Percentiles rank a stretch among this genome's conserved stretches.
phyloP scores from a whole-genome alignment of 2,888 invertebrate species.

The Ypsolopha scabrella region DNA sequence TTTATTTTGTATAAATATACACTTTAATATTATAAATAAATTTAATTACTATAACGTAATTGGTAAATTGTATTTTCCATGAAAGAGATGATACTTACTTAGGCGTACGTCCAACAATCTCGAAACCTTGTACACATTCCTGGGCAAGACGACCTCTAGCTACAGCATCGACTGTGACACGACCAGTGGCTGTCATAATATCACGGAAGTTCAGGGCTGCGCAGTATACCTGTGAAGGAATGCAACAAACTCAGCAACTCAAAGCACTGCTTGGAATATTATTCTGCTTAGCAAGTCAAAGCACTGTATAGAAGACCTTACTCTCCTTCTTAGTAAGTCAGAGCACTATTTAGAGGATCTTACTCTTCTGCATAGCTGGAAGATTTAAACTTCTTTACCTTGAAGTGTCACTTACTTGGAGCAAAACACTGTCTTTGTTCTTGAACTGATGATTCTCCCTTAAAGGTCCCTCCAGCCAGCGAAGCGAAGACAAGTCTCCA shows the following conservation, averaged over 20 bases:
- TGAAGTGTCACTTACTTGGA: slow-evolving; percentile 35
- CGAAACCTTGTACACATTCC: slow-evolving; percentile 77
- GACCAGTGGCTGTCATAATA: slow-evolving; percentile 93
- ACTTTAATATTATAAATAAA: too few species aligned
- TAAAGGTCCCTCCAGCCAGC: slow-evolving; percentile 75
- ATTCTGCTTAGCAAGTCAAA: too few species aligned
- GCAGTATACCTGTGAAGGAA: slow-evolving; percentile 70
- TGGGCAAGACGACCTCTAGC: slow-evolving; percentile 74
- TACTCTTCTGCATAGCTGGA: too few species aligned
- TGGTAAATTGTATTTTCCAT: too few species aligned
- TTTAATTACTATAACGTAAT: too few species aligned
- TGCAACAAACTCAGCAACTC: slow-evolving; percentile 17
- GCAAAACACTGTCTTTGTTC: slow-evolving; percentile 27
- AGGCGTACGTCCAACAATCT: slow-evolving; percentile 71
- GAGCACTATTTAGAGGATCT: too few species aligned
- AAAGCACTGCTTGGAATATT: too few species aligned
- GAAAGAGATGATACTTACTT: slow-evolving; percentile 45
- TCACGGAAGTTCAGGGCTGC: slow-evolving; percentile 93
- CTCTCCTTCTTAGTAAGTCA: too few species aligned
- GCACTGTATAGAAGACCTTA: too few species aligned
- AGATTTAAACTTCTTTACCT: too few species aligned
- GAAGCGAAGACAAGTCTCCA: slow-evolving; percentile 88
- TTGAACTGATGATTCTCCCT: slow-evolving; percentile 35
- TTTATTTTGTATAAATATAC: too few species aligned
- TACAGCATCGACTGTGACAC: slow-evolving; percentile 85